Evolutionary conservation across 2,797 vertebrate genomes (phyloP).

Genomic region (Apogon hyalosoma): DNA sequence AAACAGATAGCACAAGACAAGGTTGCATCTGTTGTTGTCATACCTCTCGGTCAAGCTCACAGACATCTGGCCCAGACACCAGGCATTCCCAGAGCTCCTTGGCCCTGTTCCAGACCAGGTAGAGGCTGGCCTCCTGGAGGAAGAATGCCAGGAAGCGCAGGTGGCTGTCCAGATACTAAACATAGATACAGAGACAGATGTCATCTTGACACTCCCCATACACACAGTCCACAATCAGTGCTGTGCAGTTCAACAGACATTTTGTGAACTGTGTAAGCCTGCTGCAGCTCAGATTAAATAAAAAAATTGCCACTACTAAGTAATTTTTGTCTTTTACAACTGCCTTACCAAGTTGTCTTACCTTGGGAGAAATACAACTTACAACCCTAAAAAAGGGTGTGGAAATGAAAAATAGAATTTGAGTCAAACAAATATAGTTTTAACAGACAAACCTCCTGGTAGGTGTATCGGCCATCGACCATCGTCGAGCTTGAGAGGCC

Average conservation of each 20-base stretch:
- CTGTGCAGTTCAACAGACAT: not conserved
- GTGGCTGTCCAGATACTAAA: conserved; percentile 96
- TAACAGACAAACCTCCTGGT: conserved; percentile 89
- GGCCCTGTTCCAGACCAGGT: conserved; percentile 98
- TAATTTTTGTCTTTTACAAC: not conserved
- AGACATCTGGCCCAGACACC: conserved; percentile 95
- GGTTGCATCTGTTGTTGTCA: conserved; percentile 12
- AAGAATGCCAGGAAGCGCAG: conserved; percentile 99
- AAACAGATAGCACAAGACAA: conserved; percentile 12
- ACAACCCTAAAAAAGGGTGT: not conserved
- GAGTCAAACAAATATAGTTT: not conserved
- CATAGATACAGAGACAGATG: conserved; percentile 29
- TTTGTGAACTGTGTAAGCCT: not conserved
- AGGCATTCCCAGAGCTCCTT: conserved; percentile 99
- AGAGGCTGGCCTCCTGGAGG: conserved; percentile 98
- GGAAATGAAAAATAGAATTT: not conserved
- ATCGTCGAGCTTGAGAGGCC: conserved; percentile 90
- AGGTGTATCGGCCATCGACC: conserved; percentile 96
- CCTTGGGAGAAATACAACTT: not conserved
- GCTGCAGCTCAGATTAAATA: not conserved
- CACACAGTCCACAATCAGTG: not conserved
- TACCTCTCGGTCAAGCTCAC: conserved; percentile 98
- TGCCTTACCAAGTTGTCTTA: too few species aligned
- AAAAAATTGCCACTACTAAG: not conserved
- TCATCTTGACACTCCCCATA: conserved; percentile 5